Base-by-base conservation (phyloP, 92 coral and sea anemone species). In the Anthopleura xanthogrammica region DNA sequence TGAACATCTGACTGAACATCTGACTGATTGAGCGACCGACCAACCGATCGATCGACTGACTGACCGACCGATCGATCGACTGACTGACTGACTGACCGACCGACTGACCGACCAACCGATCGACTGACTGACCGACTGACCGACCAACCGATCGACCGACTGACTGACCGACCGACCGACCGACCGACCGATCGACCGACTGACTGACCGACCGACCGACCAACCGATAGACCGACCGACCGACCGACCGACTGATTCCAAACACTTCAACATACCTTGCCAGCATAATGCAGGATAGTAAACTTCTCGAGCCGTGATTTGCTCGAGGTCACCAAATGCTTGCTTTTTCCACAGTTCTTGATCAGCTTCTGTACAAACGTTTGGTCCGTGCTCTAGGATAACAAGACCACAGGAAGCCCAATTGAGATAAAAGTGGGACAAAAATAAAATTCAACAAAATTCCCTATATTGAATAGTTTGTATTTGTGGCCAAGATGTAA, bases 321-420 rank as follows among this genome's bases (percentile, higher is more conserved):
- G 70, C 83, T 80, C 16, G 97, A 77, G 64, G 86, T 89, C 65
- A 88, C 72, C 50, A 91, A 85, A 85, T 71, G 72, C 72, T 87
- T 85, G 79, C 84, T 89, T 36, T 85, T 82, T 43, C 94, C 93
- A 85, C 90, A 89, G 83, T 93, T 92, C 90, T 91, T 90, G 39
- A 60, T 68, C 43, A 93, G 85, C 70, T 93, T 93, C 87, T 93
- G 92, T n/a, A 93, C 97, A 87, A 93, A 91, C 19, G 97, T 86
- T 60, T 85, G 90, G 78, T 93, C 97, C 13, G 97, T 93, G 54
- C 97, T 89, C 97, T 93, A 12, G 29, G 50, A 46, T 46, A 22
- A 22, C 70, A n/a, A 62, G 11, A 62, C 36, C 12, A 62, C 23
- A 62, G 65, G 65, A 0, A 60, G 65, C 65, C 65, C 65, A 60